Base-by-base conservation (phyloP, 2,888 invertebrate genomes). In the Eustalomyia histrio region DNA sequence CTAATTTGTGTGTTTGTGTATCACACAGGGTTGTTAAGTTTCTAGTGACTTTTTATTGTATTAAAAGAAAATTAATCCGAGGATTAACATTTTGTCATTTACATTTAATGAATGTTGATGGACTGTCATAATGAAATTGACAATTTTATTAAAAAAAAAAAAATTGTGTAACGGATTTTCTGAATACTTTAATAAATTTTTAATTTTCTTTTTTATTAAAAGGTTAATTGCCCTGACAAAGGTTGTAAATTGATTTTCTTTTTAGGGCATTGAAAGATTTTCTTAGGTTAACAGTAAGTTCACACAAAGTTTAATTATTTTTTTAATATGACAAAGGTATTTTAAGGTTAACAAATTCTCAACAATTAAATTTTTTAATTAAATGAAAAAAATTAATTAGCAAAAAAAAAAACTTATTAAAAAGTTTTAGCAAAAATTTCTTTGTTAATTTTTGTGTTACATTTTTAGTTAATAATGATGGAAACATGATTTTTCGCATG, bases 91-190 rank as follows among this genome's bases (percentile, higher is more conserved):
- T 58, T 52, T 47, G n/a, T 47, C 43, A n/a, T 47, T n/a, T 47
- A 47, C 14, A 14, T 33, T 57, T 83, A 81, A 84, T 82, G 85
- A 84, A 82, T 73, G 78, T 79, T 84, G 85, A 85, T 58, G 81
- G 67, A 80, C 78, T 85, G 43, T n/a, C 43, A 47, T n/a, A 47
- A 47, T 10, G 2, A 12, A 39, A 39, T 12, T 39, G 39, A 39
- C 2, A 39, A 39, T 39, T 39, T 12, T 12, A 10, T 12, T 43
- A 14, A 43, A 43, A 35, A 7, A 2, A 2, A 12, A 35, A 35
- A 35, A 35, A 35, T 35, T 35, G 8, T 35, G 43, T 47, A n/a
- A 47, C n/a, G 12, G 14, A 12, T 39, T 10, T 39, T 47, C n/a
- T 12, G 14, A 39, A 39, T 39, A 29, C 39, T 39, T 39, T 39